These are phyloP conservation scores for Drosophila ogumai DNA, from an alignment of 1,140 invertebrate genomes.

Conservation along the genomic window DNA sequence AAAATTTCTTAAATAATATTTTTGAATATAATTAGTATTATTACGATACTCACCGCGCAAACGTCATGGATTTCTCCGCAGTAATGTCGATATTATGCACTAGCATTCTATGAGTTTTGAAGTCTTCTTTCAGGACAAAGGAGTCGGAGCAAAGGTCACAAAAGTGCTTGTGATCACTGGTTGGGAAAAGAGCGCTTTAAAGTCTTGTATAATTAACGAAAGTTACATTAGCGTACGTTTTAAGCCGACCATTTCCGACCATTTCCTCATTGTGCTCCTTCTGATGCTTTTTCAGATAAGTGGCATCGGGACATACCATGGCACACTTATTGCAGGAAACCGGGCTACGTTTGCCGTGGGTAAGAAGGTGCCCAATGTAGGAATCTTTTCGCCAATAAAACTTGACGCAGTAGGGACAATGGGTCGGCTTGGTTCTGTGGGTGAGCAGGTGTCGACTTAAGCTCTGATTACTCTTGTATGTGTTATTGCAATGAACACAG, in stretches of 20 bases:
- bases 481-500: conserved; percentile 6
- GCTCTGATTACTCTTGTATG: neutral
- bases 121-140: neutral
- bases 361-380: conserved; percentile 25
- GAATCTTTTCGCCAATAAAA: conserved; percentile 30
- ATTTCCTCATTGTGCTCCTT: neutral
- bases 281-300: neutral
- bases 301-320: neutral
- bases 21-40: too few species aligned
- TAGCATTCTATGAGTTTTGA: neutral
- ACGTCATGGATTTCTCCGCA: neutral
- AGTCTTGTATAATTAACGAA: neutral
- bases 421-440: conserved; percentile 32
- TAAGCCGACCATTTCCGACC: neutral
- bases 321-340: neutral
- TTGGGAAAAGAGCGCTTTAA: neutral
- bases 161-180: neutral
- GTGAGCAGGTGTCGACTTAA: conserved; percentile 14
- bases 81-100: neutral
- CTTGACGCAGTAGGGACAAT: conserved; percentile 25
- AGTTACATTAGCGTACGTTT: neutral
- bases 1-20: neutral
- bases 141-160: neutral
- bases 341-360: neutral
- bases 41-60: neutral